A percentile compares a stretch with the other conserved stretches of the same genome.
phyloP scores from a whole-genome alignment of 2,888 invertebrate species.

The Epinotia bilunana region DNA sequence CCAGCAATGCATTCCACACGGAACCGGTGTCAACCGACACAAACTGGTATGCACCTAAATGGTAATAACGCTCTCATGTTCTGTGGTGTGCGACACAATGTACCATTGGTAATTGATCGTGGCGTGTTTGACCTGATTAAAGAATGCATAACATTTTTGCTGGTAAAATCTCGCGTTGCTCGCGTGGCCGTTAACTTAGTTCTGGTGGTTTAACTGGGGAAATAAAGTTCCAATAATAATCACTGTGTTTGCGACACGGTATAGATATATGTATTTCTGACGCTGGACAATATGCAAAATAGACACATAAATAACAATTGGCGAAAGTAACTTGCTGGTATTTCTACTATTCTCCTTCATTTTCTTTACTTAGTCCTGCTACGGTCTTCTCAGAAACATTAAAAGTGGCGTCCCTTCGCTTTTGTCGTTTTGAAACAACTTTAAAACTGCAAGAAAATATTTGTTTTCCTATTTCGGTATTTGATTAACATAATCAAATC shows the following conservation, averaged over 20 bases:
- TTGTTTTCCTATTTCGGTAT: no score
- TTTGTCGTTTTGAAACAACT: no score
- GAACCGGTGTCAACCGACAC: background rate
- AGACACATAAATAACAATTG: no score
- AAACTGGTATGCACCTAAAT: constrained; percentile 8
- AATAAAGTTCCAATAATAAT: background rate
- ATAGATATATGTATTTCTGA: background rate
- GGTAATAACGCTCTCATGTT: constrained; percentile 4
- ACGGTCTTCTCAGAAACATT: no score
- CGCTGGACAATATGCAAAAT: no score
- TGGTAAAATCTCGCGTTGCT: background rate
- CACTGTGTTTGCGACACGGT: background rate
- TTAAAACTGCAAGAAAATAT: no score
- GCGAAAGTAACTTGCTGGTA: no score
- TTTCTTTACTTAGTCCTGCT: no score
- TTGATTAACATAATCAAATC: no score
- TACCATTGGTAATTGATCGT: constrained; percentile 22
- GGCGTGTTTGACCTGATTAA: constrained; percentile 8
- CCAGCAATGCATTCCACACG: background rate
- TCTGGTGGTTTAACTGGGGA: background rate
- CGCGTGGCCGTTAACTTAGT: background rate
- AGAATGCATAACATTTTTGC: constrained; percentile 3
- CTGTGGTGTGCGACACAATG: constrained; percentile 14
- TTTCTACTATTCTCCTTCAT: no score
- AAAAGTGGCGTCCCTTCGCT: no score